A percentile compares a stretch with the other conserved stretches of the same genome.
Conservation (phyloP, 2,888 invertebrate genomes). For the Mythimna lalbum region DNA sequence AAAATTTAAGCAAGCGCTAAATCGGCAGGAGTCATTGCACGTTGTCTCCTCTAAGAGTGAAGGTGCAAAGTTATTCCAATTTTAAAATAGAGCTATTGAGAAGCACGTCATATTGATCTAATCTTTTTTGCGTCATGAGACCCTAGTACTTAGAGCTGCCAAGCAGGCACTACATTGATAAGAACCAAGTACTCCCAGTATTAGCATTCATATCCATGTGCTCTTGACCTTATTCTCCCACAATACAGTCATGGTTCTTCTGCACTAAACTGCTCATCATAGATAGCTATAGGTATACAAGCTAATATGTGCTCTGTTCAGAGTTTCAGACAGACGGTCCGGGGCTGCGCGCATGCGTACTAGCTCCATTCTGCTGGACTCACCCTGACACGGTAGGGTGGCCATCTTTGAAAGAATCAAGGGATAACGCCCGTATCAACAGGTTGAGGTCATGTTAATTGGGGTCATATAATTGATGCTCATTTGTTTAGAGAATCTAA, state of each 20-base stretch:
- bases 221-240: slow-evolving; percentile 45
- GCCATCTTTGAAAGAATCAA: slow-evolving; percentile 27
- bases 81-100: background rate
- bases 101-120: background rate
- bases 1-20: background rate
- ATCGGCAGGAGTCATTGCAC: background rate
- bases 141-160: background rate
- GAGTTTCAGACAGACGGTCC: slow-evolving; percentile 58
- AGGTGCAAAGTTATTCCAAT: background rate
- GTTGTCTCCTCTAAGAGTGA: background rate
- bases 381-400: slow-evolving; percentile 60
- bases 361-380: slow-evolving; percentile 51
- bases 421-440: slow-evolving; percentile 63
- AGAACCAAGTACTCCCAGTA: background rate
- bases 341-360: slow-evolving; percentile 64
- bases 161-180: background rate
- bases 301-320: slow-evolving; percentile 57
- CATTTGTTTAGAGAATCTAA: slow-evolving; percentile 9
- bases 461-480: slow-evolving; percentile 30
- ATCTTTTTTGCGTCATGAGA: background rate
- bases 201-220: slow-evolving; percentile 8
- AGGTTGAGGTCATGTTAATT: slow-evolving; percentile 63
- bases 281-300: slow-evolving; percentile 43
- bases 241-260: slow-evolving; percentile 31
- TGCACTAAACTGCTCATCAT: slow-evolving; percentile 19